Evolutionary conservation across 2,113 vertebrate genomes (phyloP).

Genomic region (Felis catus): DNA sequence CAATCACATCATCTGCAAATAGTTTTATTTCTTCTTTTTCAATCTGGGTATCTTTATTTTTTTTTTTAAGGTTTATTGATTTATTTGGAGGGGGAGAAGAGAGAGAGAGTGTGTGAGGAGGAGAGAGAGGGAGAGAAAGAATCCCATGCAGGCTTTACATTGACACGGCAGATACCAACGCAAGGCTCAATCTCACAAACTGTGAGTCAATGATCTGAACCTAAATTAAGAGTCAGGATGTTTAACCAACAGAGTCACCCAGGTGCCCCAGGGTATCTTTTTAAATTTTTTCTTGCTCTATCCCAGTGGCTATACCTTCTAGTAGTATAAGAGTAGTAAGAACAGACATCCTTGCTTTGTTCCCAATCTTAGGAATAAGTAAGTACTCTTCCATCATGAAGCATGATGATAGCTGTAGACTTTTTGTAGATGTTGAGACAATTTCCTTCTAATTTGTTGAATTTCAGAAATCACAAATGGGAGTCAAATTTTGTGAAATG

Average conservation of each 20-base stretch:
- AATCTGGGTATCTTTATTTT: background rate
- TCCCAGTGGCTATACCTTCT: background rate
- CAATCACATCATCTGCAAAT: background rate
- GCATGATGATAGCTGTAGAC: background rate
- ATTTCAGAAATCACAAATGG: background rate
- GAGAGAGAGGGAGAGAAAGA: too few relatives aligned
- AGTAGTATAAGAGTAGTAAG: background rate
- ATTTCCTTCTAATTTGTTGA: background rate
- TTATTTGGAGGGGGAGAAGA: too few relatives aligned
- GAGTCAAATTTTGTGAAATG: background rate
- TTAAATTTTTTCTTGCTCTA: background rate
- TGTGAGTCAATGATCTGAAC: too few relatives aligned
- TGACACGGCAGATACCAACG: too few relatives aligned
- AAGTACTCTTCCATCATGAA: background rate
- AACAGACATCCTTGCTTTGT: background rate
- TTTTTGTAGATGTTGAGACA: background rate
- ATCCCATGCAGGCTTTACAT: too few relatives aligned
- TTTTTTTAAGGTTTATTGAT: too few relatives aligned
- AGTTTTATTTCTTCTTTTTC: background rate
- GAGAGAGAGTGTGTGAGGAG: too few relatives aligned
- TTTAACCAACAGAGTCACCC: too few relatives aligned
- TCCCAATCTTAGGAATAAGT: background rate
- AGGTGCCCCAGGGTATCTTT: background rate
- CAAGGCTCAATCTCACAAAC: too few relatives aligned
- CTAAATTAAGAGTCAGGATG: too few relatives aligned